Evolutionary conservation across 2,888 invertebrate genomes (phyloP).

Genomic region (Ochropleura leucogaster): DNA sequence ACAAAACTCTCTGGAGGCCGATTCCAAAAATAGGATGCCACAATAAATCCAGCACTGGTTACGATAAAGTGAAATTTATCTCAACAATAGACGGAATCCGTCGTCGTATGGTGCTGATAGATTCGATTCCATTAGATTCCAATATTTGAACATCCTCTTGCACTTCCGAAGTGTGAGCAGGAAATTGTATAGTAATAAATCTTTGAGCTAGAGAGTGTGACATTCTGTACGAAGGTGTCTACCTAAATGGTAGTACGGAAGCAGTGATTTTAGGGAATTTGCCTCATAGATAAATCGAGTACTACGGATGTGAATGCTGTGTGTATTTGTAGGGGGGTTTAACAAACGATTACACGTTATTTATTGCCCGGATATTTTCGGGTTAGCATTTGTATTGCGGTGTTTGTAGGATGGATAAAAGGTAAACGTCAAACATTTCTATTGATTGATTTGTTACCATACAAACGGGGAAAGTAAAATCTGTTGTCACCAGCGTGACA

Average conservation of each 20-base stretch:
- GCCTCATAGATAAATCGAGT: conserved; percentile 60
- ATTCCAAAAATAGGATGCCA: conserved; percentile 22
- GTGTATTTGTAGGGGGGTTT: conserved; percentile 46
- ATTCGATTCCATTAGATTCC: conserved; percentile 68
- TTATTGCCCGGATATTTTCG: conserved; percentile 44
- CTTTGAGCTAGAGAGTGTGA: conserved; percentile 48
- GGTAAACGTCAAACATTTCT: conserved; percentile 2
- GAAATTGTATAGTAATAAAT: conserved; percentile 65
- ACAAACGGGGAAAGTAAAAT: neutral
- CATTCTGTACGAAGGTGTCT: conserved; percentile 54
- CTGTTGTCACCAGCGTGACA: too few relatives aligned
- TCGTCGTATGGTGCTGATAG: conserved; percentile 51
- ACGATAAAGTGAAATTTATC: conserved; percentile 60
- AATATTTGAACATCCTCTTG: conserved; percentile 69
- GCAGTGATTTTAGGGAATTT: conserved; percentile 61
- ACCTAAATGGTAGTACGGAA: conserved; percentile 58
- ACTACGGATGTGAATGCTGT: conserved; percentile 37
- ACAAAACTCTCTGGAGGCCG: conserved; percentile 39
- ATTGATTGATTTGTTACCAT: conserved; percentile 7
- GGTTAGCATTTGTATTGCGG: conserved; percentile 17
- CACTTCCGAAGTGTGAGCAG: conserved; percentile 58
- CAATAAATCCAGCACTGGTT: conserved; percentile 51
- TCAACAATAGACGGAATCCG: conserved; percentile 53
- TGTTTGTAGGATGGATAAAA: conserved; percentile 23
- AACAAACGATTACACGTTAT: conserved; percentile 57